Percentiles rank a stretch among this genome's conserved stretches.
These are phyloP conservation scores for Paratrypauchen microcephalus DNA, from an alignment of 2,797 vertebrate species.

Conservation along the genomic window DNA sequence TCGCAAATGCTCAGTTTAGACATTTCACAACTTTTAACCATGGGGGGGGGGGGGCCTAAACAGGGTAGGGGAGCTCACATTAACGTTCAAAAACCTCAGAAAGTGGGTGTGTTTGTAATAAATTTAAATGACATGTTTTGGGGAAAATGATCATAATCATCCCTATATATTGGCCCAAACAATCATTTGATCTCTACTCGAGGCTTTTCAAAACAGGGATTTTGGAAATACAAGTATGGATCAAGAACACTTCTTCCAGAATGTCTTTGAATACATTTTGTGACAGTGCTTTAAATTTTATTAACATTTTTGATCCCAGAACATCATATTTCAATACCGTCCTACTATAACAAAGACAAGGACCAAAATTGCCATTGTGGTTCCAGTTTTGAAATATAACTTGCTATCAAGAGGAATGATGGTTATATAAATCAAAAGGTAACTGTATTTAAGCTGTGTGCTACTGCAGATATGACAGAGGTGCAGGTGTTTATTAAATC, in stretches of 20 bases:
- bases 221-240: background rate
- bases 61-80: too few relatives aligned
- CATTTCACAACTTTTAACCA: too few relatives aligned
- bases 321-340: background rate
- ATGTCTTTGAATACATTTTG: too few relatives aligned
- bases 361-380: background rate
- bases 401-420: background rate
- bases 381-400: background rate
- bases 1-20: too few relatives aligned
- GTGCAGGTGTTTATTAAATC: slow-evolving; percentile 9
- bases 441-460: background rate
- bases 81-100: too few relatives aligned
- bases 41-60: too few relatives aligned
- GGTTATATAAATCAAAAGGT: background rate
- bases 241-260: background rate
- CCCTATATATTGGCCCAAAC: too few relatives aligned
- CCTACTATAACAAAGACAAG: background rate
- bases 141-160: too few relatives aligned
- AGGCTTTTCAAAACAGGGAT: background rate
- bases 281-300: background rate
- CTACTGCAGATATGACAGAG: background rate
- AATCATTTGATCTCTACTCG: too few relatives aligned
- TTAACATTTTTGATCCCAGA: background rate
- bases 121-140: too few relatives aligned
- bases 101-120: too few relatives aligned